Base-by-base conservation (phyloP, 2,797 vertebrate species). In the Brachyrhaphis roseni region DNA sequence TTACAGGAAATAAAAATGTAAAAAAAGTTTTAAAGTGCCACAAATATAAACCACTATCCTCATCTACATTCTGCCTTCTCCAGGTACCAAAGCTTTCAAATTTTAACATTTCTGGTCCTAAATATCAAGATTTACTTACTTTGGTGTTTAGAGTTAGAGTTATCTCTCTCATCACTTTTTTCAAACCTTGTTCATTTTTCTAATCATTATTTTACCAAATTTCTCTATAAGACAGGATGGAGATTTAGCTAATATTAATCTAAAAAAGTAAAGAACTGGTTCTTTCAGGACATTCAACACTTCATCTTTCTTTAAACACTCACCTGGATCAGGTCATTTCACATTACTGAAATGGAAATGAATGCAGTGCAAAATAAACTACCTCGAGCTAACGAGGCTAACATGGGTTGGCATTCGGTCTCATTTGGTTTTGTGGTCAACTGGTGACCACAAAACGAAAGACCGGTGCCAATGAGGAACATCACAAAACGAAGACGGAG, bases 371-470 rank as follows among this genome's bases (percentile, higher is more conserved):
- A 41, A 43, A 70, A 43, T 26, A 23, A 70, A 45, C 36, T n/a
- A 16, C 6, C 34, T 59, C 11, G 51, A 46, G 59, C 59, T 82
- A 45, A 75, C 75, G 31, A 84, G 36, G 2, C 46, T 36, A 76
- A 57, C 6, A 1, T 78, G 78, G 46, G 2, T 18, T 8, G 5
- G 16, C 31, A 72, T 46, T 46, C 43, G 28, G 26, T 72, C 26
- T 72, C 43, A 45, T 46, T 72, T 72, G 70, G 2, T 28, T 13
- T 75, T 77, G 78, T 74, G 66, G 81, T 74, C 7, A 10, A 49
- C 47, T 43, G 20, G 13, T 8, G 31, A 20, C 49, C 23, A 64
- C 34, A n/a, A 23, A 62, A 84, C 75, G 76, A 84, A 86, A 83
- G 68, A 64, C 43, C 0, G 46, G 34, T 81, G 77, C 78, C 79